Conservation (phyloP, 1,140 invertebrate species). For the Cherax quadricarinatus region DNA sequence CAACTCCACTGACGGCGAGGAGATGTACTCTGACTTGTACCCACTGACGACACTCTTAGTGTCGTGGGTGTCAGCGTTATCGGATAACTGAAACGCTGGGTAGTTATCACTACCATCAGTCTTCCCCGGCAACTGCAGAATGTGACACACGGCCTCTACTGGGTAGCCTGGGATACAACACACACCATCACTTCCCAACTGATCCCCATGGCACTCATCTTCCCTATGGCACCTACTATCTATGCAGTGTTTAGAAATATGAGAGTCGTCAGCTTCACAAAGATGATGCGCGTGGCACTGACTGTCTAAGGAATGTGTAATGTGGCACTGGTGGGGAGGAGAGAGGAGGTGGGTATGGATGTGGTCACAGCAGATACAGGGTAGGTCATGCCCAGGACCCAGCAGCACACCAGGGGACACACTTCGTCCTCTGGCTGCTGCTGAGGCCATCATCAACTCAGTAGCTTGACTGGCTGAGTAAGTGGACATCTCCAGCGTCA, state of each 20-base stretch:
- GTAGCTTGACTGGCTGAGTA: too few species aligned
- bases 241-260: neutral
- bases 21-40: neutral
- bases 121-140: neutral
- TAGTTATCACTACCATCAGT: neutral
- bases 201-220: neutral
- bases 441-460: neutral
- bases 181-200: neutral
- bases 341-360: neutral
- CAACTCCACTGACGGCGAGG: neutral
- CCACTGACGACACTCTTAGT: neutral
- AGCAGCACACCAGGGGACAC: slow-evolving; percentile 38
- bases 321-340: neutral
- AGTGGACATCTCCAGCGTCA: too few species aligned
- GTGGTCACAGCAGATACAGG: slow-evolving; percentile 50
- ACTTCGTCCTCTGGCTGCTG: neutral
- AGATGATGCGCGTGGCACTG: neutral
- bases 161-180: neutral
- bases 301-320: neutral
- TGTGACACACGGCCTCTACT: neutral
- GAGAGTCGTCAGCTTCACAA: neutral
- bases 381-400: slow-evolving; percentile 43
- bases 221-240: neutral
- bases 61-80: neutral
- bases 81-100: neutral